Base-by-base conservation (phyloP, 53 echinoderm and acorn worm genomes). In the Hippasteria phrygiana region DNA sequence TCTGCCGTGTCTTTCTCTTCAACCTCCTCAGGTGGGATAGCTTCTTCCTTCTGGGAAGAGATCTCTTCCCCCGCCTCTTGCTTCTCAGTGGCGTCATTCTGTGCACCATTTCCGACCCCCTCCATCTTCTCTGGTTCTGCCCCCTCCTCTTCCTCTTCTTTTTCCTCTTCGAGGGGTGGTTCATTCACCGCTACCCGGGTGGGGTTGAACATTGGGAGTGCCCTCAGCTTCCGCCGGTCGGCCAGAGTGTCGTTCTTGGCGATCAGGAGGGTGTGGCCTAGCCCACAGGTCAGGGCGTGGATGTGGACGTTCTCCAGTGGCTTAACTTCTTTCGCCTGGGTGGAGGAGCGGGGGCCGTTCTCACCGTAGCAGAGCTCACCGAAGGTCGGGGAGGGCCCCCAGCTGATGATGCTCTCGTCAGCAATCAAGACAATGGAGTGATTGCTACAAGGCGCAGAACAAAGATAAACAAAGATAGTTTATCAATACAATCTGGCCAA, bases 311-410 rank as follows among this genome's bases (percentile, higher is more conserved):
- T 92, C 48, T 94, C 94, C 22, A 95, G 85, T 0, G 95, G 94
- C 59, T 93, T 93, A 16, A 89, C 91, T 78, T 95, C 92, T 73
- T 93, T 94, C 47, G 98, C 89, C 17, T 72, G 45, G n/a, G 94
- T 95, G 53, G 98, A 97, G 29, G 98, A 97, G 14, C 89, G 88
- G 46, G 91, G 87, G 39, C 80, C 94, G 40, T 89, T 91, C 63
- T 97, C 98, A 20, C 98, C 98, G 64, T 97, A 95, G 22, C 94
- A 94, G 7, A 97, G 95, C 88, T 97, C 98, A 16, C 98, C 98
- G 36, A 94, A 97, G 0, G 98, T 97, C 5, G 98, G 98, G 1
- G 95, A 95, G 0, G 98, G 98, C 0, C 98, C 98, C 98, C 98
- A 97, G 88, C 92, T 93, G 88, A 97, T 93, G 74, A 97, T 56